phyloP scores from a whole-genome alignment of 1,140 invertebrate genomes.

The Trinorchestia longiramus region DNA sequence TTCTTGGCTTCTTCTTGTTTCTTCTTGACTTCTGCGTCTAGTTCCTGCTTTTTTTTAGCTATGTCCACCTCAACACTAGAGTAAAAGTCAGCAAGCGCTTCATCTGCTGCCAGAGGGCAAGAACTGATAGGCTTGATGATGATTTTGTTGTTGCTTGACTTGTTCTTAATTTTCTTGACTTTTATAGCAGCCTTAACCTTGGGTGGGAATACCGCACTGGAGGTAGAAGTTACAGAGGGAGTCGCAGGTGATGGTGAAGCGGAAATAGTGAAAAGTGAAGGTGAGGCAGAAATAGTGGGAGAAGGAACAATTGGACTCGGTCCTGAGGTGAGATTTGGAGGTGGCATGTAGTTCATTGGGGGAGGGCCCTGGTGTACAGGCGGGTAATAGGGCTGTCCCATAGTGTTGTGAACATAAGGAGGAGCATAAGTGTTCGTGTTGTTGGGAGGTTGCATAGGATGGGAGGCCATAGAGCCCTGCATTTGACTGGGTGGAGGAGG shows the following conservation, averaged over 20 bases:
- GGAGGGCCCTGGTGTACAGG: not conserved
- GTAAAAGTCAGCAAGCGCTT: not conserved
- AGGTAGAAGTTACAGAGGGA: not conserved
- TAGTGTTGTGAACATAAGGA: not conserved
- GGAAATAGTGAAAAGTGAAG: not conserved
- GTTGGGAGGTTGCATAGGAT: not conserved
- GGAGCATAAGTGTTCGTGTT: not conserved
- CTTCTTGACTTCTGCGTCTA: not conserved
- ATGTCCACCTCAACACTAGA: constrained; percentile 11
- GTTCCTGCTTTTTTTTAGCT: constrained; percentile 19
- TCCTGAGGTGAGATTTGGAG: not conserved
- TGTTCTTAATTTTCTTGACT: not conserved
- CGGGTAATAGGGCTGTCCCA: not conserved
- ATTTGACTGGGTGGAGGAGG: not conserved
- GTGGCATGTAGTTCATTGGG: not conserved
- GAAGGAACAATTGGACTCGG: not conserved
- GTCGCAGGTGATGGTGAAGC: not conserved
- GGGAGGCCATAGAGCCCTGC: not conserved
- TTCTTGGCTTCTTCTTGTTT: not conserved
- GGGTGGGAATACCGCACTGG: not conserved
- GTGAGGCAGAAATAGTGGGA: not conserved
- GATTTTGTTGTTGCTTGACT: not conserved
- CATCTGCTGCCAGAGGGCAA: not conserved
- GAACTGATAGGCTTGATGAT: not conserved
- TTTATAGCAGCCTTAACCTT: not conserved